Evolutionary conservation across 2,888 invertebrate species (phyloP), one percentile per base, ranked within the genome.

Genomic region (Ornithoptera priamus): DNA sequence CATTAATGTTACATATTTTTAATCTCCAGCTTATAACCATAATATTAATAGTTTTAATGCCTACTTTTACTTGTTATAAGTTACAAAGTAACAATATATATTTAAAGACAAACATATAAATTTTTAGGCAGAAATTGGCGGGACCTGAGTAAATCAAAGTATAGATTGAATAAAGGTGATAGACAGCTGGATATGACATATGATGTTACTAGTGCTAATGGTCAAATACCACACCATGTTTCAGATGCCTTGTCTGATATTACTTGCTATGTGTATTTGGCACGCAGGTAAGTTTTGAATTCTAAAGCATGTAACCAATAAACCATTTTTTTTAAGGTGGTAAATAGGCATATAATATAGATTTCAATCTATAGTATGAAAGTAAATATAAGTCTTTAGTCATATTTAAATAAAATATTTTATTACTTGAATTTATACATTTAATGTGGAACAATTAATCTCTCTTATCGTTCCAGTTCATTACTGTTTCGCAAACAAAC

Each of bases 201-300:
- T 87, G 96, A 97, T 75, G 93, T 93, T 17, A 81, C 84, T 61
- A 81, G 81, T 73, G 82, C 85, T 69, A 83, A 87, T 2, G 90
- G 87, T 46, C 94, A 96, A 93, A 95, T 96, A 57, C 96, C 98
- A 0, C 98, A 99, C 89, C 99, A 99, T 85, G 97, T 99, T 0
- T 97, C 99, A 0, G 99, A 99, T 81, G 96, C 99, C 36, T 93
- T 99, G 46, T 98, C 99, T 0, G 98, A 99, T 86, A 99, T 99
- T 71, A 99, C 99, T 0, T 99, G 98, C 86, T 99, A 98, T 87
- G 98, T 99, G 1, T 99, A 99, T 85, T 95, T 97, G 90, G 98
- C 99, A 0, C 93, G 99, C 72, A 94, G 94, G 87, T 94, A 69
- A 71, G 24, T 53, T 53, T 18, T n/a, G 6, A 6, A 50, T 39